Base-by-base conservation (phyloP, 2,888 invertebrate species). In the Dicranocentrus wangi region DNA sequence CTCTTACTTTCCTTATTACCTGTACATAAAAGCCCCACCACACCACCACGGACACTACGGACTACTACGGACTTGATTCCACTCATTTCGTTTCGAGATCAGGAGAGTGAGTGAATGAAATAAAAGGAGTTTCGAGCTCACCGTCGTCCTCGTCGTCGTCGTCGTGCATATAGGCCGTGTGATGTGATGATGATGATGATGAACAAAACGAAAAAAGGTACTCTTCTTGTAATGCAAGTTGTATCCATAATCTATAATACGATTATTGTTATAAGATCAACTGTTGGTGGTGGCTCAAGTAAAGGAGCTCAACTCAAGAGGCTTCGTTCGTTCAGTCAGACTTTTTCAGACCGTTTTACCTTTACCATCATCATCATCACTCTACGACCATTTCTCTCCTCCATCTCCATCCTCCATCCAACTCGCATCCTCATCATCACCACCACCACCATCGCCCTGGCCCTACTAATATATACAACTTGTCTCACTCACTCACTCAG, bases 1-100 rank as follows among this genome's bases (percentile, higher is more conserved):
- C 78, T 79, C 78, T 79, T 79, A 65, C 71, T 79, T 71, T 79
- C 60, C 47, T 60, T 55, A 42, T 61, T n/a, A n/a, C n/a, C 43
- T 69, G n/a, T n/a, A n/a, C n/a, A n/a, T n/a, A n/a, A n/a, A n/a
- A n/a, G n/a, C n/a, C n/a, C n/a, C n/a, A 32, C 32, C 32, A 7
- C 32, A 32, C 32, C 32, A 32, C 32, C 32, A 32, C 32, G n/a
- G n/a, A n/a, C n/a, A n/a, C n/a, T n/a, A n/a, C n/a, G 15, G 42
- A 53, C 51, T 51, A 69, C 71, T 61, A 58, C 66, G 42, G 66
- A 75, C 75, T 75, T 75, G 66, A 75, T 75, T 75, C 75, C 66
- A 58, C 75, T 75, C 58, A 75, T 75, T 75, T 65, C 71, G 32
- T 72, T 60, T 42, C 28, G 60, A 23, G 65, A 39, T 42, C 25